These are phyloP conservation scores for Polylopha cassiicola DNA, from an alignment of 2,888 invertebrate genomes.

Conservation along the genomic window DNA sequence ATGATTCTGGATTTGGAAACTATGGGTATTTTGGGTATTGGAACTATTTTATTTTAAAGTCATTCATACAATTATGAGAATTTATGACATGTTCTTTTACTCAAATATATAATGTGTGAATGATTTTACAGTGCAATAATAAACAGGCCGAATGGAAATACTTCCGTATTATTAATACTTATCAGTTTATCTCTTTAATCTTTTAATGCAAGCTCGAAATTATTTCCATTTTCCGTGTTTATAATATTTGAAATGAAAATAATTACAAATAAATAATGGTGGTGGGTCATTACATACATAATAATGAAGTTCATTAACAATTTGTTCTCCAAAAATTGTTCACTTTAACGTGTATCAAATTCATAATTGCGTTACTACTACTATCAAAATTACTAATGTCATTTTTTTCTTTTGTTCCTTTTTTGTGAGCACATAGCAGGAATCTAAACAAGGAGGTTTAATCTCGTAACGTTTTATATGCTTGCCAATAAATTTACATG, in stretches of 20 bases:
- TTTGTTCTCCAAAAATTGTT: slow-evolving; percentile 6
- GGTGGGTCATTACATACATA: slow-evolving; percentile 23
- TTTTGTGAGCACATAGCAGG: slow-evolving; percentile 76
- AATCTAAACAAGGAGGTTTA: slow-evolving; percentile 74
- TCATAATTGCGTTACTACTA: slow-evolving; percentile 41
- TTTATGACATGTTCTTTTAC: no score
- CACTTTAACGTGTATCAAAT: slow-evolving; percentile 22
- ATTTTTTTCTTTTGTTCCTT: slow-evolving; percentile 69
- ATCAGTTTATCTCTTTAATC: background rate
- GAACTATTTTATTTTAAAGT: slow-evolving; percentile 2
- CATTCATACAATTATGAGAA: no score
- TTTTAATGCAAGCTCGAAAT: background rate
- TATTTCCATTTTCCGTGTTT: slow-evolving; percentile 32
- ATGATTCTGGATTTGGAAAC: slow-evolving; percentile 9
- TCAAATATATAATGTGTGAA: slow-evolving; percentile 22
- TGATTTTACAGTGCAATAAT: slow-evolving; percentile 23
- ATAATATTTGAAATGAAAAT: slow-evolving; percentile 32
- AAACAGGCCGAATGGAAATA: slow-evolving; percentile 27
- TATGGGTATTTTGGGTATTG: slow-evolving; percentile 7
- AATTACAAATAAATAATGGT: slow-evolving; percentile 27
- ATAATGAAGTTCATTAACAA: slow-evolving; percentile 16
- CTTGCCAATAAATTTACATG: slow-evolving; percentile 68
- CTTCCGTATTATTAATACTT: slow-evolving; percentile 5
- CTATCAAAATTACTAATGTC: slow-evolving; percentile 67
- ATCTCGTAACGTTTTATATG: slow-evolving; percentile 70